phyloP scores from a whole-genome alignment of 2,888 invertebrate species.

The Tetrapedia diversipes region DNA sequence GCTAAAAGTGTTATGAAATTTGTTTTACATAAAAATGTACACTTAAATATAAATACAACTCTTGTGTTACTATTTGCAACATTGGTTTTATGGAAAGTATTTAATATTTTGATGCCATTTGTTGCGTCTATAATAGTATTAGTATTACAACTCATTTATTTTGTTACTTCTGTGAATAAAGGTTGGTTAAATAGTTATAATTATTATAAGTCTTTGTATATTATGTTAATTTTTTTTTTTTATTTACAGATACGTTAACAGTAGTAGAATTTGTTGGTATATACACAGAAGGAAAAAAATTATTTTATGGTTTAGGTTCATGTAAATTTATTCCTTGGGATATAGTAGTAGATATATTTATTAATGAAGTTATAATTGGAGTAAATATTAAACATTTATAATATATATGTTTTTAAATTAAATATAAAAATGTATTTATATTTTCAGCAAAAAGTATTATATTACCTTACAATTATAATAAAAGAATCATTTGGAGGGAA shows the following conservation, averaged over 20 bases:
- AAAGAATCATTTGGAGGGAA: slow-evolving; percentile 72
- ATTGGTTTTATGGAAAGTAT: slow-evolving; percentile 59
- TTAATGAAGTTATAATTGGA: slow-evolving; percentile 81
- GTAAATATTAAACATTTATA: slow-evolving; percentile 64
- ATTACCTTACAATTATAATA: slow-evolving; percentile 78
- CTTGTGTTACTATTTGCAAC: slow-evolving; percentile 59
- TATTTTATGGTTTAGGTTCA: slow-evolving; percentile 66
- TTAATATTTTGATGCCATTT: slow-evolving; percentile 46
- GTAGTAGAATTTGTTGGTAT: slow-evolving; percentile 79
- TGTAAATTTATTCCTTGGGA: slow-evolving; percentile 79
- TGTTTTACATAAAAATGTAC: slow-evolving; percentile 58
- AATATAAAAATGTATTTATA: not conserved
- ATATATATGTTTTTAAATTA: not conserved
- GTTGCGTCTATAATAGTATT: slow-evolving; percentile 51
- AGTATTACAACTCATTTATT: slow-evolving; percentile 63
- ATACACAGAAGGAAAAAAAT: slow-evolving; percentile 74
- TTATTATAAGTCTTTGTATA: not conserved
- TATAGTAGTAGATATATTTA: slow-evolving; percentile 78
- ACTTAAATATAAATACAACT: slow-evolving; percentile 53
- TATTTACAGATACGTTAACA: slow-evolving; percentile 75
- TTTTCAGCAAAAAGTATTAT: slow-evolving; percentile 79
- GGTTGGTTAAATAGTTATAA: slow-evolving; percentile 65
- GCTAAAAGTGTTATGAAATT: slow-evolving; percentile 70
- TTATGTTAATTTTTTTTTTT: slow-evolving; percentile 14
- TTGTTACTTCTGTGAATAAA: slow-evolving; percentile 67